Evolutionary conservation across 2,888 invertebrate genomes (phyloP).

Genomic region (Hirtodrosophila alboralis): DNA sequence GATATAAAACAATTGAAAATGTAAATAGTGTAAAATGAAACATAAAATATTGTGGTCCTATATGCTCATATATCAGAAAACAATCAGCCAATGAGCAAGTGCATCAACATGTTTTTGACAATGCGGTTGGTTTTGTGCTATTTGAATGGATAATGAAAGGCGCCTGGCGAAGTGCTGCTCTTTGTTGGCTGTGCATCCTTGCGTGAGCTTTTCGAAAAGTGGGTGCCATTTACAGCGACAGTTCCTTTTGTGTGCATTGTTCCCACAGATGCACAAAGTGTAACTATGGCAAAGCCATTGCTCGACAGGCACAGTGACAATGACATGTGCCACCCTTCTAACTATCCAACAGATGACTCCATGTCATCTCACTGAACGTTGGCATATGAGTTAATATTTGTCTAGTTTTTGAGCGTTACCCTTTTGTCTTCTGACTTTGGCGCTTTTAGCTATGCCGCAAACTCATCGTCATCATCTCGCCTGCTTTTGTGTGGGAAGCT

Average conservation of each 20-base stretch:
- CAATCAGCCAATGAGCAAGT: conserved; percentile 1
- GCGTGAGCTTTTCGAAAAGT: conserved; percentile 31
- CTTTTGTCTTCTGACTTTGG: conserved; percentile 66
- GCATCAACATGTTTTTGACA: not conserved
- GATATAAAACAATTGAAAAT: not conserved
- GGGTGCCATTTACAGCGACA: conserved; percentile 36
- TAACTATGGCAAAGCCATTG: conserved; percentile 14
- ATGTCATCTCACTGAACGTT: conserved; percentile 14
- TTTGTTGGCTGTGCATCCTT: conserved; percentile 28
- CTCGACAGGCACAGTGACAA: conserved; percentile 7
- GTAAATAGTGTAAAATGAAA: not conserved
- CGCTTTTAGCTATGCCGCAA: conserved; percentile 32
- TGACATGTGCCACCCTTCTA: conserved; percentile 4
- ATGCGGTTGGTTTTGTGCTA: conserved; percentile 1
- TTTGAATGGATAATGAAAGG: conserved; percentile 9
- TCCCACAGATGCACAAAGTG: conserved; percentile 1
- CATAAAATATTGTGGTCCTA: not conserved
- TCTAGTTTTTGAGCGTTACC: conserved; percentile 69
- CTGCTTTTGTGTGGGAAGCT: conserved; percentile 41
- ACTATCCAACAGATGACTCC: conserved; percentile 1
- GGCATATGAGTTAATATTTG: conserved; percentile 71
- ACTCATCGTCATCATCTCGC: conserved; percentile 36
- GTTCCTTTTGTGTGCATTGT: conserved; percentile 35
- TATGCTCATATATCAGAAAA: too few relatives aligned
- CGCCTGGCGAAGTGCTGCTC: conserved; percentile 11